Conservation (phyloP, 1,140 invertebrate species). For the Ylistrum balloti region DNA sequence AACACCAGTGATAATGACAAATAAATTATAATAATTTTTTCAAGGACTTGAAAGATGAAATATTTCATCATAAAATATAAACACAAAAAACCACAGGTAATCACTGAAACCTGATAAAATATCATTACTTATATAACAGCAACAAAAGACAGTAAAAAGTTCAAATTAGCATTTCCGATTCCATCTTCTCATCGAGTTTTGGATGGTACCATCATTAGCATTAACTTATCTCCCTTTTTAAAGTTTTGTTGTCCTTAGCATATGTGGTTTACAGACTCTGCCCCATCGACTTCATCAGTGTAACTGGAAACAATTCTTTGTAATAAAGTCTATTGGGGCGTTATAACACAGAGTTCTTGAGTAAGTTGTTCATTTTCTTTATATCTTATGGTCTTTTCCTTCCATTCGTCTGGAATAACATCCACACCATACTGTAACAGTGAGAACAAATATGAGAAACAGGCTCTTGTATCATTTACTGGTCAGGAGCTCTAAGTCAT, state of each 20-base stretch:
- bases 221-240: not conserved
- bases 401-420: constrained; percentile 71
- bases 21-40: no score
- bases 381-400: constrained; percentile 68
- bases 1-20: no score
- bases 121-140: not conserved
- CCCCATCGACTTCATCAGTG: not conserved
- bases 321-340: not conserved
- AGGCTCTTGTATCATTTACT: not conserved
- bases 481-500: not conserved
- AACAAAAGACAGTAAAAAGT: not conserved
- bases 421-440: constrained; percentile 70
- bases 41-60: no score
- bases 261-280: not conserved
- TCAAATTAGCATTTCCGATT: not conserved
- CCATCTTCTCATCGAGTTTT: not conserved
- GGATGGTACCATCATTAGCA: not conserved
- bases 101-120: no score
- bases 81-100: no score
- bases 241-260: not conserved
- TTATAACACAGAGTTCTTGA: constrained; percentile 56
- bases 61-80: no score
- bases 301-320: not conserved
- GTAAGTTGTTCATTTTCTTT: constrained; percentile 67
- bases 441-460: not conserved